A percentile compares a stretch with the other conserved stretches of the same genome.
These are phyloP conservation scores for Spheniscus humboldti DNA, from an alignment of 2,797 vertebrate species.

Conservation along the genomic window DNA sequence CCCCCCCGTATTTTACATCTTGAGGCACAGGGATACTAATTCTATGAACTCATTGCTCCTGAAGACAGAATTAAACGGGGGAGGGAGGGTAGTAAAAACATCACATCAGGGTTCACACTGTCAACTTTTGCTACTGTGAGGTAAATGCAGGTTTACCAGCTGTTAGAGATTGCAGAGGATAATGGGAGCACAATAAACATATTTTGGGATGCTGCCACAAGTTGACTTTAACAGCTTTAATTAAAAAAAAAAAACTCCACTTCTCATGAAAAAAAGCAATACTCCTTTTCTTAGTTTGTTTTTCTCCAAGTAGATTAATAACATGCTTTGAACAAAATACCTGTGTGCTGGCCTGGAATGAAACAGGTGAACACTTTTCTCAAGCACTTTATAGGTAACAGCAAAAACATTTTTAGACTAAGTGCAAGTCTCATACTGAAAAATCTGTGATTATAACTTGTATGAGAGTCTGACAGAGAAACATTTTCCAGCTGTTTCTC, in stretches of 20 bases:
- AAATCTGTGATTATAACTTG: neutral
- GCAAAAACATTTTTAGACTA: neutral
- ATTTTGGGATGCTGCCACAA: neutral
- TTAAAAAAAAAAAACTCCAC: neutral
- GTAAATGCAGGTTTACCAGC: neutral
- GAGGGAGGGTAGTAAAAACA: neutral
- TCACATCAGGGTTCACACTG: accelerated
- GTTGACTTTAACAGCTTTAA: neutral
- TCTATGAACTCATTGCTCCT: neutral
- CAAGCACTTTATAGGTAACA: neutral
- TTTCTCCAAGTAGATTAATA: neutral
- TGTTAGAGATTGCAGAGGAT: neutral
- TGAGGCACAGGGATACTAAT: too few relatives aligned
- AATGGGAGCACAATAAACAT: neutral
- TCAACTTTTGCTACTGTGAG: neutral
- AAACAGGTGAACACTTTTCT: neutral
- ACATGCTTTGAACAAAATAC: neutral
- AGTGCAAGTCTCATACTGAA: neutral
- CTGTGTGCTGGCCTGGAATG: neutral
- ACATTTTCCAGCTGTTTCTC: neutral
- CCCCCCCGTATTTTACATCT: neutral
- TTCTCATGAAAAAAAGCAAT: neutral
- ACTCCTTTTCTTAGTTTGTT: neutral
- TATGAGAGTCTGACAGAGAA: neutral
- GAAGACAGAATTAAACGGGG: neutral